phyloP scores from a whole-genome alignment of 1,140 invertebrate species.

The Planococcus citri region DNA sequence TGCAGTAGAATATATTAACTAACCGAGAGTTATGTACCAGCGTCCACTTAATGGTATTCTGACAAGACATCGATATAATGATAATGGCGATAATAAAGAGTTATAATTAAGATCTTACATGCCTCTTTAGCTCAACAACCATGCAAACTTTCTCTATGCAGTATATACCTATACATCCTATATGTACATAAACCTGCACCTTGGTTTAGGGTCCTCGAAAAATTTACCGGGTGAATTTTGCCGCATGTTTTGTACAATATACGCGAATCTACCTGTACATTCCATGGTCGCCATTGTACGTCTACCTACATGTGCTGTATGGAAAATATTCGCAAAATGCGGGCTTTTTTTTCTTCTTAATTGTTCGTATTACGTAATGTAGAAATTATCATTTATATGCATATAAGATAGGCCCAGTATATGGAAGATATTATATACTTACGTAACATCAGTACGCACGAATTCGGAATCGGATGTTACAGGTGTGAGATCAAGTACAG shows the following conservation, averaged over 20 bases:
- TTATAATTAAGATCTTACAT: constrained; percentile 17
- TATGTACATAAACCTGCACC: background rate
- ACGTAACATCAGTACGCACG: constrained; percentile 62
- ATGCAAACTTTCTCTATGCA: background rate
- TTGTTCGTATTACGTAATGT: background rate
- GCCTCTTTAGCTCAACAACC: background rate
- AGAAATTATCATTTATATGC: constrained; percentile 4
- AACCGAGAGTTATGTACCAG: background rate
- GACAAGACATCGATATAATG: constrained; percentile 10
- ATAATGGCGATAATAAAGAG: constrained; percentile 14
- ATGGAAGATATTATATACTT: too few species aligned
- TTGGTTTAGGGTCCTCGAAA: too few species aligned
- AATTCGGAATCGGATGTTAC: constrained; percentile 63
- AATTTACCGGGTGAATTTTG: too few species aligned
- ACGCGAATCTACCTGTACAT: too few species aligned
- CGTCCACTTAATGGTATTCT: constrained; percentile 11
- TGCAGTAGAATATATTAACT: background rate
- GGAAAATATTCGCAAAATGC: background rate
- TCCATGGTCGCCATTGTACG: too few species aligned
- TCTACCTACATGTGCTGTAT: too few species aligned
- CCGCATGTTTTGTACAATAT: too few species aligned
- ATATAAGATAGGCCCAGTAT: background rate
- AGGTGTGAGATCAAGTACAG: constrained; percentile 70
- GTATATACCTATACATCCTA: too few species aligned
- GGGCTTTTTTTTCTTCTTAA: background rate